Conservation (phyloP, 2,113 vertebrate genomes). For the Ophiodon elongatus region DNA sequence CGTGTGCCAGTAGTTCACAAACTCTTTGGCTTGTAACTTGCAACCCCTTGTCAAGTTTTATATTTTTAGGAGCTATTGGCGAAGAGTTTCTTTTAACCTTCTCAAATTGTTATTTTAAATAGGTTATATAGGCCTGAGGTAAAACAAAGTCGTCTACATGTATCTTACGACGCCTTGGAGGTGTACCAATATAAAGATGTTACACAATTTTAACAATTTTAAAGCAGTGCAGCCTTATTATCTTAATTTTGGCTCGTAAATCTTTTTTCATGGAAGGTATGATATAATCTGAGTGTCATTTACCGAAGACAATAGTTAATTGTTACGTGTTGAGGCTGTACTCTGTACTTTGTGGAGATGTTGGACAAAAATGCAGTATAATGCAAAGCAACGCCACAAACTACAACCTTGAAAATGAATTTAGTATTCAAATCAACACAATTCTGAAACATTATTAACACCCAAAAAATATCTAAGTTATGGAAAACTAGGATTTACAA, state of each 20-base stretch:
- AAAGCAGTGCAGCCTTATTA: background rate
- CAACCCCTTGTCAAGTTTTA: background rate
- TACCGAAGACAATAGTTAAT: background rate
- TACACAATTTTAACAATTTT: background rate
- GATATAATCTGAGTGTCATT: background rate
- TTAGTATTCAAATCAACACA: background rate
- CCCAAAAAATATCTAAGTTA: background rate
- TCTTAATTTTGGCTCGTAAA: background rate
- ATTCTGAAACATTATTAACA: background rate
- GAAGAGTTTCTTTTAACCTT: background rate
- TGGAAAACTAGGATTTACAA: background rate
- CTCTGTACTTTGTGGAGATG: background rate
- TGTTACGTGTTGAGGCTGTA: background rate
- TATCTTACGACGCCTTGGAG: background rate
- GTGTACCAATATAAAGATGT: background rate
- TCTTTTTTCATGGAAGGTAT: background rate
- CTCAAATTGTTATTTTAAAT: background rate
- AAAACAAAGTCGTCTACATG: background rate
- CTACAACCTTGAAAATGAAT: background rate
- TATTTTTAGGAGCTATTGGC: constrained; percentile 5
- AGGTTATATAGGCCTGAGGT: background rate
- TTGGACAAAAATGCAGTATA: background rate
- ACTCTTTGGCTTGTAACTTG: background rate
- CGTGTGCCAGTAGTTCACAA: background rate
- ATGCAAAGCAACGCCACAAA: background rate